These are phyloP conservation scores for Anguilla marmorata DNA, from an alignment of 2,797 vertebrate species.

Conservation along the genomic window DNA sequence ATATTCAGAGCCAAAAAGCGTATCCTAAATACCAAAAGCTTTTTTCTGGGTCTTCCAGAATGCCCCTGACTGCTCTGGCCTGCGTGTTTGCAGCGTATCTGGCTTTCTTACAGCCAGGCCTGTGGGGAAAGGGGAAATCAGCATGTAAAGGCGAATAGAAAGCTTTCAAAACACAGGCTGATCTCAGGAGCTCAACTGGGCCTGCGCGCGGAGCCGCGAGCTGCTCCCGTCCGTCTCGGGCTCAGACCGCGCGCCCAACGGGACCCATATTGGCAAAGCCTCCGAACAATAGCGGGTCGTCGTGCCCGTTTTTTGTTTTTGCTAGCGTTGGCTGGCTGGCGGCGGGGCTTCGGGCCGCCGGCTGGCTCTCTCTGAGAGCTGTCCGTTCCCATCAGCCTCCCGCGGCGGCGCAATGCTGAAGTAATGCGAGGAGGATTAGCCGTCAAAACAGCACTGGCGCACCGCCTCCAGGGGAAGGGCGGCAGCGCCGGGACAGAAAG, in stretches of 20 bases:
- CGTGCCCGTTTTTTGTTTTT: background rate
- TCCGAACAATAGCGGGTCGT: background rate
- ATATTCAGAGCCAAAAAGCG: background rate
- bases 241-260: background rate
- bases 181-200: background rate
- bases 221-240: background rate
- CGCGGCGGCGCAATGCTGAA: background rate
- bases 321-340: background rate
- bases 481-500: background rate
- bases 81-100: background rate
- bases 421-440: slow-evolving; percentile 9
- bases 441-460: background rate
- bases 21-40: background rate
- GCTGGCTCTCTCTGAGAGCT: background rate
- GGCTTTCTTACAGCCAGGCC: background rate
- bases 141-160: background rate
- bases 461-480: background rate
- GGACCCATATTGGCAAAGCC: background rate
- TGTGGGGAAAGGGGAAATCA: background rate
- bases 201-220: background rate
- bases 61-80: background rate
- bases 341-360: background rate
- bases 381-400: slow-evolving; percentile 9
- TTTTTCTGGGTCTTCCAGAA: background rate
- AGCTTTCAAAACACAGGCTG: background rate